Evolutionary conservation across 1,140 invertebrate species (phyloP).

Genomic region (Eumaeus atala): DNA sequence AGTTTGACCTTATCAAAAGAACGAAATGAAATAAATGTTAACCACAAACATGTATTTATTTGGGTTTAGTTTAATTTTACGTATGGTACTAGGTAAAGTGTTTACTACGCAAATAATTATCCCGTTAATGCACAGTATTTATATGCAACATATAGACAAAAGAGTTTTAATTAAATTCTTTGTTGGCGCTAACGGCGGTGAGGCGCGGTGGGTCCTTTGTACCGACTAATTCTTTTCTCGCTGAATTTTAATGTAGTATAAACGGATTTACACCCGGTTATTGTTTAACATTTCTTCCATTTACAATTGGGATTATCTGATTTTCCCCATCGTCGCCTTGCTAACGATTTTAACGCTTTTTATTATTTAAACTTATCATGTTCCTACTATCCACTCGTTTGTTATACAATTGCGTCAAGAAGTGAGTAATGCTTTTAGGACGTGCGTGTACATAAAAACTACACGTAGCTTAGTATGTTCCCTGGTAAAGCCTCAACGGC

Average conservation of each 20-base stretch:
- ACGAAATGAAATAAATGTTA: too few species aligned
- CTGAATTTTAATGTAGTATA: slow-evolving; percentile 22
- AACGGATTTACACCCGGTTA: slow-evolving; percentile 20
- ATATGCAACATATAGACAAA: slow-evolving; percentile 10
- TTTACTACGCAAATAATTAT: neutral
- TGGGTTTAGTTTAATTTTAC: neutral
- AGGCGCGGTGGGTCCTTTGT: slow-evolving; percentile 5
- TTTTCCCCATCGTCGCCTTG: slow-evolving; percentile 13
- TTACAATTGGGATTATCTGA: slow-evolving; percentile 18
- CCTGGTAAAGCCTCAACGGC: too few species aligned
- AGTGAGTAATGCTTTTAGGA: too few species aligned
- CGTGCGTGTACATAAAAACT: too few species aligned
- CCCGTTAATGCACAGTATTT: neutral
- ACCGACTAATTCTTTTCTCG: slow-evolving; percentile 18
- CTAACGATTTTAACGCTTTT: slow-evolving; percentile 18
- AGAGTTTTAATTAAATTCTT: slow-evolving; percentile 9
- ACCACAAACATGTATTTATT: too few species aligned
- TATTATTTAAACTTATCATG: neutral
- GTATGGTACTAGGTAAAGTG: neutral
- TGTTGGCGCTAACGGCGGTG: slow-evolving; percentile 2
- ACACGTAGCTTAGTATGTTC: too few species aligned
- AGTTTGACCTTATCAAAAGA: too few species aligned
- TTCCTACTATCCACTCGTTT: too few species aligned
- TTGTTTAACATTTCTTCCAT: slow-evolving; percentile 22
- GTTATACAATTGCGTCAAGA: too few species aligned